Evolutionary conservation across 2,113 vertebrate genomes (phyloP).

Genomic region (Carassius auratus): DNA sequence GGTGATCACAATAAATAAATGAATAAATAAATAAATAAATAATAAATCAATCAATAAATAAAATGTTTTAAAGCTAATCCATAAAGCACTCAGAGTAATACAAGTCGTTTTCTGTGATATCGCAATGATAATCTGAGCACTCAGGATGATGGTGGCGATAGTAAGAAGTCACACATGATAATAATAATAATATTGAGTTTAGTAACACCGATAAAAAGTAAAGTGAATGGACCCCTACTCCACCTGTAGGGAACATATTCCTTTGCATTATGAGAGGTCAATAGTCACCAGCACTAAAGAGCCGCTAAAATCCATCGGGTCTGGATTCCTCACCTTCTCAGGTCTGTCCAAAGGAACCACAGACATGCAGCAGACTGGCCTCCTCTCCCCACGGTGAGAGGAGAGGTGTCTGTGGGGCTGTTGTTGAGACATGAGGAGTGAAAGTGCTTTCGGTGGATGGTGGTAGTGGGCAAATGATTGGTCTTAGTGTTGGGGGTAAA

Average conservation of each 20-base stretch:
- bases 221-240: conserved; percentile 64
- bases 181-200: conserved; percentile 58
- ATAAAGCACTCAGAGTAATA: conserved; percentile 57
- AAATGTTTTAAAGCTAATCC: conserved; percentile 61
- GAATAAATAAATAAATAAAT: conserved; percentile 46
- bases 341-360: conserved; percentile 29
- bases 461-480: conserved; percentile 31
- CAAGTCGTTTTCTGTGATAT: conserved; percentile 43
- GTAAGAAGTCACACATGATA: conserved; percentile 45
- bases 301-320: conserved; percentile 31
- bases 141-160: conserved; percentile 50
- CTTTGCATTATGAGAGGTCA: conserved; percentile 58
- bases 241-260: conserved; percentile 35
- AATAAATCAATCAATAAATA: conserved; percentile 36
- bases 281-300: conserved; percentile 45
- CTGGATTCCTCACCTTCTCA: conserved; percentile 43
- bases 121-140: conserved; percentile 51
- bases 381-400: conserved; percentile 49
- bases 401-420: conserved; percentile 51
- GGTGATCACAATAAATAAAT: conserved; percentile 45
- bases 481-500: conserved; percentile 26
- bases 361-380: conserved; percentile 46
- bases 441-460: conserved; percentile 34
- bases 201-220: conserved; percentile 68
- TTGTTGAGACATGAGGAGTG: conserved; percentile 45